These are phyloP conservation scores for Azorinus chamasolen DNA, from an alignment of 2,888 invertebrate species.

Conservation along the genomic window DNA sequence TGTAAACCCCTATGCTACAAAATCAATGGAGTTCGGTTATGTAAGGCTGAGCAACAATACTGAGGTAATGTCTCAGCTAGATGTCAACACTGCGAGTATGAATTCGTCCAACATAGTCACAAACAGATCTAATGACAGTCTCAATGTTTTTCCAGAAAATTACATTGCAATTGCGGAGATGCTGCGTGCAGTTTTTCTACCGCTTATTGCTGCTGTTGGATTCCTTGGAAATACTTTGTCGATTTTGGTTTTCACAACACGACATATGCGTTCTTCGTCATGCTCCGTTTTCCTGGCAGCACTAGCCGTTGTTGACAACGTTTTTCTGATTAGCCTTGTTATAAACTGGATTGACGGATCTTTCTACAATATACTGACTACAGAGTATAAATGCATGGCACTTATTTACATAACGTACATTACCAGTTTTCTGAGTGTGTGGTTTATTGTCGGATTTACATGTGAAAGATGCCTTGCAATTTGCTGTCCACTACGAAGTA, in stretches of 20 bases:
- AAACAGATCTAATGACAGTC: too few species aligned
- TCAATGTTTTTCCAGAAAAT: too few species aligned
- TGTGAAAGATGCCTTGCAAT: slow-evolving; percentile 94
- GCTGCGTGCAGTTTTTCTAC: slow-evolving; percentile 88
- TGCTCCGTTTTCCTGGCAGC: slow-evolving; percentile 93
- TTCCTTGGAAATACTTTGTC: slow-evolving; percentile 92
- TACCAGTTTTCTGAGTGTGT: slow-evolving; percentile 92
- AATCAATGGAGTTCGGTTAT: too few species aligned
- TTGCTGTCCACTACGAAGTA: slow-evolving; percentile 90
- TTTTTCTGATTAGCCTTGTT: slow-evolving; percentile 89
- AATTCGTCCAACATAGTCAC: too few species aligned
- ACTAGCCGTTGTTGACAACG: slow-evolving; percentile 88
- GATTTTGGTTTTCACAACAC: slow-evolving; percentile 91
- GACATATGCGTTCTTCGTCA: slow-evolving; percentile 91
- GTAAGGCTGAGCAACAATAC: too few species aligned
- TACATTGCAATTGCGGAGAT: too few species aligned
- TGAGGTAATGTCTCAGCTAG: too few species aligned
- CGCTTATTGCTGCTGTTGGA: slow-evolving; percentile 91
- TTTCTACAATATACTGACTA: slow-evolving; percentile 53
- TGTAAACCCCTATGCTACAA: too few species aligned
- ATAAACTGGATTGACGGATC: slow-evolving; percentile 74
- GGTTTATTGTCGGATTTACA: slow-evolving; percentile 95
- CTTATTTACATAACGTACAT: slow-evolving; percentile 87
- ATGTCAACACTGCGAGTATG: too few species aligned
- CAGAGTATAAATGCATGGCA: slow-evolving; percentile 88